Evolutionary conservation across 2,797 vertebrate species (phyloP).

Genomic region (Nasua narica): DNA sequence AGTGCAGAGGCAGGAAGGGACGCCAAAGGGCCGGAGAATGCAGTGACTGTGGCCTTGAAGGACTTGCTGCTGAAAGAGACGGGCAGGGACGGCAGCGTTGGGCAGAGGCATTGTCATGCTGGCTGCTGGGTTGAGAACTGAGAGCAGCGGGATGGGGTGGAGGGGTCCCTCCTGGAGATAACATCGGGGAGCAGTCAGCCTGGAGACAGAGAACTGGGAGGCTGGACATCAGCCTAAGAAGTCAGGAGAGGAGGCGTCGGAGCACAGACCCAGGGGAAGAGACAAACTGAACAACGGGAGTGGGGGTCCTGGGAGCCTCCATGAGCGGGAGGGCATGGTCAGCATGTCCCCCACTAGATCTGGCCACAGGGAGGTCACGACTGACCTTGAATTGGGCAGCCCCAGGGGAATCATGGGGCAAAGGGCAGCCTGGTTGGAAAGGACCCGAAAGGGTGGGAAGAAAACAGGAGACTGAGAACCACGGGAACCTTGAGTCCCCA

Average conservation of each 20-base stretch:
- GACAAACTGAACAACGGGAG: background rate
- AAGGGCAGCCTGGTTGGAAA: background rate
- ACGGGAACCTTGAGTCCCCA: background rate
- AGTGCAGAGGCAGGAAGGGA: background rate
- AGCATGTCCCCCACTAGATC: background rate
- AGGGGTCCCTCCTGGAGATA: background rate
- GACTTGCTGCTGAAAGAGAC: background rate
- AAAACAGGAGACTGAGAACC: no score
- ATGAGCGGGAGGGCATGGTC: background rate
- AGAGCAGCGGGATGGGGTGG: accelerated
- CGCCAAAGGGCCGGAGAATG: background rate
- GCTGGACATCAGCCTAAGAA: background rate
- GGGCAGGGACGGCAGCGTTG: accelerated
- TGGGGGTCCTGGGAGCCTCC: background rate
- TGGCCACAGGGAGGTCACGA: background rate
- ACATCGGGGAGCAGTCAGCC: background rate
- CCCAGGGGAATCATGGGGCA: background rate
- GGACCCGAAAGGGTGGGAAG: background rate
- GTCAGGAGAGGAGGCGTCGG: no score
- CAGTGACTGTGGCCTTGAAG: accelerated
- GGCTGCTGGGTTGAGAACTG: accelerated
- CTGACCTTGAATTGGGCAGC: background rate
- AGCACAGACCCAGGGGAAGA: background rate
- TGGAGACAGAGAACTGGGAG: no score
- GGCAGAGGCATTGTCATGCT: accelerated